Evolutionary conservation across 2,888 invertebrate genomes (phyloP), one percentile per base, ranked within the genome.

Genomic region (Harpalus rufipes): DNA sequence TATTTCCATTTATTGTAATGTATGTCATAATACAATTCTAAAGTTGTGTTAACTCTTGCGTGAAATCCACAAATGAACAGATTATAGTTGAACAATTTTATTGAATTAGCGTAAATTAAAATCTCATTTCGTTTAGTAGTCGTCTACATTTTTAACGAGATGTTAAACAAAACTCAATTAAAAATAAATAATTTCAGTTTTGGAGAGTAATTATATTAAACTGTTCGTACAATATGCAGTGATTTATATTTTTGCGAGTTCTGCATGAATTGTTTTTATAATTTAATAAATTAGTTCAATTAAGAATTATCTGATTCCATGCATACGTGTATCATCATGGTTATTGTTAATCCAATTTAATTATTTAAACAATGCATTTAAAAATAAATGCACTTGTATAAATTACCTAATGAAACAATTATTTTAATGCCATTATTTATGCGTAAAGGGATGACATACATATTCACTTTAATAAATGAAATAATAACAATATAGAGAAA

Each of bases 81-180:
- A 44, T 41, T 74, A 41, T 74, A 74, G 72, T 44, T 44, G 72
- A 74, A 74, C 72, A 74, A 18, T 44, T 74, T 74, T 44, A 74
- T 74, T 44, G 72, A 74, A 74, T 74, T 74, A 74, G 18, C 44
- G 72, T 74, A 74, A 74, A 74, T 74, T 74, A 74, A 74, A 74
- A 74, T 74, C 41, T 74, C 72, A 74, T 74, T 74, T 74, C 41
- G 72, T 74, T 41, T 44, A 74, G 72, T 74, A 44, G n/a, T 44
- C 7, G 32, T 32, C 32, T 44, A 44, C 72, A 74, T 74, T 74
- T 74, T 74, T 74, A 74, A 74, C 72, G 44, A 74, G 44, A 74
- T 74, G 72, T 74, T 74, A 74, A 74, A 74, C 44, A 44, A 44
- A 74, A 18, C 72, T 74, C 72, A 74, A 74, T 74, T 44, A 74